Evolutionary conservation across 2,113 vertebrate species (phyloP), one percentile per base, ranked within the genome.

Genomic region (Nesoenas mayeri): DNA sequence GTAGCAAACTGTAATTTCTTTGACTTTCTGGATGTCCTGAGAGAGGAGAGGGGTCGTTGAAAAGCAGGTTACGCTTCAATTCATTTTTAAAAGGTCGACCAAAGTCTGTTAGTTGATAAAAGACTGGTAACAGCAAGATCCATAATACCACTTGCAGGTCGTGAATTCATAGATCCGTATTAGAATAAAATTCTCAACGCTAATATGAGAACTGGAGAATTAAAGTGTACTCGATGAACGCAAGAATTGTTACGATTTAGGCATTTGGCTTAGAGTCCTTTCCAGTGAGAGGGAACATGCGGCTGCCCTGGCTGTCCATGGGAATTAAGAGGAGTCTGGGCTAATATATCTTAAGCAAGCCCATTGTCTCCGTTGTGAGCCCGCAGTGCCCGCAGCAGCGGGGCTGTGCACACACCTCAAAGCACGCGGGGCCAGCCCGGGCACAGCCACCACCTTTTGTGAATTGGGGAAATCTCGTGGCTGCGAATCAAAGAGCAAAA

Each of bases 1-100:
- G 93, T 75, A 75, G 65, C 65, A 69, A 93, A 81, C 34, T 28
- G 2, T 89, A 22, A 83, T 96, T 94, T 93, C 88, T 87, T 89
- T 72, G 73, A 89, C 36, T 75, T 24, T 3, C 28, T 3, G 8
- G 19, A 25, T 65, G 87, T 79, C 73, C 80, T 89, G 73, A 81
- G 86, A 80, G 73, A 86, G 64, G 48, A 92, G 64, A 88, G 38
- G 61, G 48, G 89, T 92, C 8, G 0, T 57, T 81, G 77, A 40
- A 93, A 64, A 61, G 29, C 89, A 93, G 84, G 80, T 95, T 92
- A 71, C 3, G 0, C 87, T 91, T 93, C 53, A 74, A 20, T 87
- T 91, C 12, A 4, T 87, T 89, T 60, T 87, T 74, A 64, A 84
- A 79, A 31, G 57, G 57, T 86, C 2, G 0, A 67, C 80, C 48